phyloP scores from a whole-genome alignment of 2,888 invertebrate genomes.

The Polia nebulosa region DNA sequence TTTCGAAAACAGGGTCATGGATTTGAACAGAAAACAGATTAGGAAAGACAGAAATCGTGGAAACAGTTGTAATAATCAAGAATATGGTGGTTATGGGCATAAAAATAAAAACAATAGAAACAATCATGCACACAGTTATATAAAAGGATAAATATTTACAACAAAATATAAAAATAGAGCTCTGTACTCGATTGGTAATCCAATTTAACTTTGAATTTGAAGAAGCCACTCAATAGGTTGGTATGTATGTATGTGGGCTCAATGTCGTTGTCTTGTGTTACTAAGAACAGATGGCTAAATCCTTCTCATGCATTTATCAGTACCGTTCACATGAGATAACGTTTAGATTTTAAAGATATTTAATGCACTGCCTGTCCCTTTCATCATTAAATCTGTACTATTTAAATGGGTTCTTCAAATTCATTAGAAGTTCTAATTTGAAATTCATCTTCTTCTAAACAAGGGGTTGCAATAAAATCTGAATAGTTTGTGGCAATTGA shows the following conservation, averaged over 20 bases:
- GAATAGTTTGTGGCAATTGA: slow-evolving; percentile 2
- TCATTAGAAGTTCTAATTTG: slow-evolving; percentile 9
- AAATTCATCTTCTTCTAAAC: slow-evolving; percentile 4
- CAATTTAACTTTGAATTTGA: slow-evolving; percentile 74
- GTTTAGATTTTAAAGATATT: slow-evolving; percentile 14
- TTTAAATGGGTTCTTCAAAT: slow-evolving; percentile 51
- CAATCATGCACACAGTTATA: slow-evolving; percentile 80
- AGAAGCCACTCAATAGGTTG: slow-evolving; percentile 70
- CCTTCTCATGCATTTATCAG: slow-evolving; percentile 15
- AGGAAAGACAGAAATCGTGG: slow-evolving; percentile 59
- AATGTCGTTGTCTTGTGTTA: slow-evolving; percentile 47
- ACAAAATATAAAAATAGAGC: slow-evolving; percentile 59
- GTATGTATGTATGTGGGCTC: slow-evolving; percentile 53
- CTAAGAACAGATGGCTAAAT: slow-evolving; percentile 22
- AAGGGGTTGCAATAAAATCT: background rate
- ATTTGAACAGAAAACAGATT: slow-evolving; percentile 59
- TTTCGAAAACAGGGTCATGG: slow-evolving; percentile 40
- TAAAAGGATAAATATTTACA: slow-evolving; percentile 64
- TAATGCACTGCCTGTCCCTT: background rate
- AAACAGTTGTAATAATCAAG: slow-evolving; percentile 70
- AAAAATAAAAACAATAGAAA: slow-evolving; percentile 76
- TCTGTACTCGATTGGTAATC: slow-evolving; percentile 64
- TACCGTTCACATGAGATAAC: slow-evolving; percentile 18
- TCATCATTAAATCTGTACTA: background rate
- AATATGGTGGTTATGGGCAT: slow-evolving; percentile 86